Evolutionary conservation across 2,113 vertebrate genomes (phyloP), one percentile per base, ranked within the genome.

Genomic region (Elephas maximus): DNA sequence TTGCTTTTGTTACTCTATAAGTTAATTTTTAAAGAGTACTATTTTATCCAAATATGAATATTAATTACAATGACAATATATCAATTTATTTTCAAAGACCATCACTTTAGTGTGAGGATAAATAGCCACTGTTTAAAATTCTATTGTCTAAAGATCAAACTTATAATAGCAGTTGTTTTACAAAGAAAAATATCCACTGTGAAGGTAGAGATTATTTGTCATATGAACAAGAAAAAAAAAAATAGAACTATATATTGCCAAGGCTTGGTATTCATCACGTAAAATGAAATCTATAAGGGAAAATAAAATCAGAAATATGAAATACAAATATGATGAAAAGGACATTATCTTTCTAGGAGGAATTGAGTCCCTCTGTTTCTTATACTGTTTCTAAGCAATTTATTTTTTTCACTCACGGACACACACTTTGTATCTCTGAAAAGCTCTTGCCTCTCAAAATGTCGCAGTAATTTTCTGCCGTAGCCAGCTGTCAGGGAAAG

Each of bases 251-350:
- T 71, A 71, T 69, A 80, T 69, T 65, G 57, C 0, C 0, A 87
- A 37, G 18, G 0, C 20, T 79, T 53, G 24, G 26, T 74, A 12
- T 79, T 62, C 18, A 90, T 44, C 77, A 77, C 14, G 62, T 93
- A 89, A 92, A 71, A 11, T 85, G 23, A 94, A 90, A 77, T 77
- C 21, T 80, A 28, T 15, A 87, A 44, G 17, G 48, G 10, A 87
- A 93, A 80, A 69, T 62, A 85, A 88, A 81, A 82, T 60, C 37
- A 21, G 14, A 96, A 95, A 82, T 2, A 0, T 41, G 26, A 96
- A 78, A 67, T 82, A 86, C 24, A 86, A 77, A 81, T 37, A 63
- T 28, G 6, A 62, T 81, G 2, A 90, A 85, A 96, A 80, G 20
- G 77, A 78, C 3, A 62, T 80, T 88, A 71, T 41, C 41, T 45